phyloP scores from a whole-genome alignment of 2,888 invertebrate genomes.

The Patella pellucida region DNA sequence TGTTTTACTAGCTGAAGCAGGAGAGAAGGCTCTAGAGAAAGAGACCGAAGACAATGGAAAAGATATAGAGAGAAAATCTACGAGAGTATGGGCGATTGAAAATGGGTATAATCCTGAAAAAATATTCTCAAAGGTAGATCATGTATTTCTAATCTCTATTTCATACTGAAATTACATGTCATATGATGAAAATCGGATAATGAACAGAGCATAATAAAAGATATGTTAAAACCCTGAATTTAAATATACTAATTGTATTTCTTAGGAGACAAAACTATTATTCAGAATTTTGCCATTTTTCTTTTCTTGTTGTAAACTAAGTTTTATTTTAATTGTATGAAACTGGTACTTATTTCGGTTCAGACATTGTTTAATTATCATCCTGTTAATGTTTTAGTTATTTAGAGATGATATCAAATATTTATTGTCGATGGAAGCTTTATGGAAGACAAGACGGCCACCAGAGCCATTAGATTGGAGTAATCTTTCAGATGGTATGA shows the following conservation, averaged over 20 bases:
- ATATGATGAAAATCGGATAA: too few relatives aligned
- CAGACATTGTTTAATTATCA: not conserved
- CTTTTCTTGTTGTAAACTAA: too few relatives aligned
- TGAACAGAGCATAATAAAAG: too few relatives aligned
- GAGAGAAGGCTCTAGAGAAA: slow-evolving; percentile 70
- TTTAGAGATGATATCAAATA: slow-evolving; percentile 96
- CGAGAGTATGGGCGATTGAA: slow-evolving; percentile 89
- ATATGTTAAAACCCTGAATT: too few relatives aligned
- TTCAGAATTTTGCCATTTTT: too few relatives aligned
- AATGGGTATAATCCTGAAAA: slow-evolving; percentile 86
- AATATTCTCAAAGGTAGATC: slow-evolving; percentile 83
- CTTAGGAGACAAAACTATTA: too few relatives aligned
- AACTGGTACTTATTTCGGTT: too few relatives aligned
- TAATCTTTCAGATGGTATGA: slow-evolving; percentile 72
- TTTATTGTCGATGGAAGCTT: slow-evolving; percentile 90
- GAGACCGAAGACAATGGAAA: slow-evolving; percentile 60
- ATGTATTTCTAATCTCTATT: not conserved
- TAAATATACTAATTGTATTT: too few relatives aligned
- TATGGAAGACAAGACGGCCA: slow-evolving; percentile 90
- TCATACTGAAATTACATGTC: too few relatives aligned
- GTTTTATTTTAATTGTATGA: too few relatives aligned
- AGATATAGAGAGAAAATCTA: slow-evolving; percentile 74
- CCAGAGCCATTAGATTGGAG: slow-evolving; percentile 82
- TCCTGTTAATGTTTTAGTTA: slow-evolving; percentile 73
- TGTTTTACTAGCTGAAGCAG: slow-evolving; percentile 73